Evolutionary conservation across 1,140 invertebrate species (phyloP), one percentile per base, ranked within the genome.

Genomic region (Diachasmimorpha longicaudata): DNA sequence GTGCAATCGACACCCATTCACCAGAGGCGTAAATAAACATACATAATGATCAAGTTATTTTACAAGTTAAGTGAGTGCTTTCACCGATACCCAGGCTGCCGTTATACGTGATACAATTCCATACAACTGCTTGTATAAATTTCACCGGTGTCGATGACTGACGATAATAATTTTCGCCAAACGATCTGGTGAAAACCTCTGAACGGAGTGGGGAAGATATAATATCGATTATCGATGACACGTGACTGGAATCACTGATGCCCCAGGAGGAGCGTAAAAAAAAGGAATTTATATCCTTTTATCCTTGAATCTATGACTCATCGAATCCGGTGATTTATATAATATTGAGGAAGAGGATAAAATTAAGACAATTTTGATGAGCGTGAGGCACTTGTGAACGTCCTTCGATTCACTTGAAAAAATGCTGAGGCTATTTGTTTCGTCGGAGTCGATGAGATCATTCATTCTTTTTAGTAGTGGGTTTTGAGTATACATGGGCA

Each of bases 1-100:
- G 48, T 52, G 70, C 67, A 55, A 74, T 67, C 11, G 13, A 16
- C 36, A 69, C 73, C 67, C 31, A 44, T 70, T 39, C 36, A 70
- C 68, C 14, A 9, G 4, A 14, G 68, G 31, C 16, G 36, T 68
- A 68, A 55, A 55, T 55, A 55, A 55, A 55, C 48, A n/a, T n/a
- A 55, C 19, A 55, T 55, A 55, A 55, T 55, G 48, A 55, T 55
- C 48, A 19, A 55, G 48, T 55, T 55, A 55, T 55, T 55, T 21
- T 55, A 55, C 39, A 42, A 42, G 39, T 42, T 42, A 42, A 42
- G 39, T 55, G 14, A 55, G 48, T 55, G 48, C 48, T 55, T 55
- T 55, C 48, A 55, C 48, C 48, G 0, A 55, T 19, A 55, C 11
- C 44, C 9, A 9, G 11, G n/a, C 19, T 21, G 3, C n/a, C 19